Base-by-base conservation (phyloP, 2,888 invertebrate genomes). In the Lathronympha strigana region DNA sequence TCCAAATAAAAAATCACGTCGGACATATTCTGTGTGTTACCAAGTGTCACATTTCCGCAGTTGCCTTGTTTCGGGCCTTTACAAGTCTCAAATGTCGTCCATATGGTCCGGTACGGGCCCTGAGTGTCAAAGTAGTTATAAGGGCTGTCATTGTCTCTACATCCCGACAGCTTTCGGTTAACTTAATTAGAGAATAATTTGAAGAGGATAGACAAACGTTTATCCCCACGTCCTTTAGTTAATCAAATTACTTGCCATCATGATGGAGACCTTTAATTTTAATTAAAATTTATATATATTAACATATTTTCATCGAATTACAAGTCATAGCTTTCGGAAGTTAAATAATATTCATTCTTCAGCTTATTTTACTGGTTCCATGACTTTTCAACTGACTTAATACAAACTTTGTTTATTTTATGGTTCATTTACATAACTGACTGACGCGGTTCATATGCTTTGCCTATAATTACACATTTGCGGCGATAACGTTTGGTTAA, bases 31-130 rank as follows among this genome's bases (percentile, higher is more conserved):
- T 78, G 70, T 43, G 72, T 71, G 67, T 80, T 83, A 64, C 75
- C 74, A 25, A 90, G 72, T 63, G 70, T 70, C 50, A 84, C 73
- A 23, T 72, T 69, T 28, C 85, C 87, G 63, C 89, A 90, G 21
- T 85, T 82, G 0, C 60, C 71, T 64, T 76, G 77, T 73, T 89
- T 90, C 4, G 90, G 88, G 1, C 88, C 88, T 72, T 85, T 88
- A 71, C 90, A 90, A 58, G 73, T 74, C 69, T 80, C 80, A 67
- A 80, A 83, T 67, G 72, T 75, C 28, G 75, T 67, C 82, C 81
- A 89, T 53, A 8, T 58, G 36, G 33, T 9, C 45, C 36, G 64
- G 69, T 90, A 90, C 4, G 86, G 85, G 33, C 90, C 88, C 90
- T 90, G 40, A 51, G 40, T 58, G 53, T 61, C 54, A 61, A 21